Percentiles rank a stretch among this genome's conserved stretches.
These are phyloP conservation scores for Nomada ferruginata DNA, from an alignment of 2,888 invertebrate species.

Conservation along the genomic window DNA sequence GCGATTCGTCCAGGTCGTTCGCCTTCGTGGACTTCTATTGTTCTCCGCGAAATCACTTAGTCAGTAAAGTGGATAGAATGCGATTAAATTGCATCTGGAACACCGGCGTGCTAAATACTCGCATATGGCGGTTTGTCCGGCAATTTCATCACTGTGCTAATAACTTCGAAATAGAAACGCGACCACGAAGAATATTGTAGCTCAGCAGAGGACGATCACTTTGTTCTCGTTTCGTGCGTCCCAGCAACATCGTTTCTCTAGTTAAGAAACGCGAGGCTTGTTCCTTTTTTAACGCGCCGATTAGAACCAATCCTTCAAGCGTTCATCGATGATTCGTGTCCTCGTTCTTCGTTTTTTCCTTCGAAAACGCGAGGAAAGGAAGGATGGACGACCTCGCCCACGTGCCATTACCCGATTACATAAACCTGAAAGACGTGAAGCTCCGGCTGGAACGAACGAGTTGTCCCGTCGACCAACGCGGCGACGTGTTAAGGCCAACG, in stretches of 20 bases:
- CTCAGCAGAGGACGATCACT: not conserved
- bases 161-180: not conserved
- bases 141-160: not conserved
- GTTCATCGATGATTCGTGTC: not conserved
- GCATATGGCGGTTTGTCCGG: not conserved
- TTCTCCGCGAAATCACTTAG: constrained; percentile 9
- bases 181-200: not conserved
- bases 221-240: not conserved
- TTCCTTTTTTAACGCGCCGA: not conserved
- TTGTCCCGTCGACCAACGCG: constrained; percentile 60
- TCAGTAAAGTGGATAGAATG: constrained; percentile 4
- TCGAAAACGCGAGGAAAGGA: constrained; percentile 56
- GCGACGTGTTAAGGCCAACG: constrained; percentile 61
- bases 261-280: not conserved
- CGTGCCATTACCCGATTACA: constrained; percentile 75
- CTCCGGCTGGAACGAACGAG: constrained; percentile 56
- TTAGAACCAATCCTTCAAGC: constrained; percentile 13
- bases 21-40: constrained; percentile 21
- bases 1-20: constrained; percentile 39
- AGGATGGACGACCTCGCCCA: constrained; percentile 74
- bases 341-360: constrained; percentile 8
- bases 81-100: constrained; percentile 8
- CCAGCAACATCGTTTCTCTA: not conserved
- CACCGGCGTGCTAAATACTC: not conserved
- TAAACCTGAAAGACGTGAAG: constrained; percentile 64